Base-by-base conservation (phyloP, 2,888 invertebrate species). In the Lasioglossum vierecki region DNA sequence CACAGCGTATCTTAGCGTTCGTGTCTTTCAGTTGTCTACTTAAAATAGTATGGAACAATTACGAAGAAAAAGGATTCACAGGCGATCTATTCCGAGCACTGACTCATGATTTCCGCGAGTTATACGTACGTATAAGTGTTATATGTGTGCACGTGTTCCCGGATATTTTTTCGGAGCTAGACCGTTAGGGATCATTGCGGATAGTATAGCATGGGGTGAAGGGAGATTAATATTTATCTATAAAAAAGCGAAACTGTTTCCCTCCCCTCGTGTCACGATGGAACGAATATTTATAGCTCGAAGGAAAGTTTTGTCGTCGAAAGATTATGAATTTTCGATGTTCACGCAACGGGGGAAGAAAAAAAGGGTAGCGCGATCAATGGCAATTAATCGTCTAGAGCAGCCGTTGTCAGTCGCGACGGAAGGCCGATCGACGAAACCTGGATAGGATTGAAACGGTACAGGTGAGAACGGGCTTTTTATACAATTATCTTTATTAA, bases 401-500 rank as follows among this genome's bases (percentile, higher is more conserved):
- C 8, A 70, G 6, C 4, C 13, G 30, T 71, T 18, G 39, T n/a
- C 35, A 22, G 18, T 26, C 22, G 13, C 26, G 11, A n/a, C 57
- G 39, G 13, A 49, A 57, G 68, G 11, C 4, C 30, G 3, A 18
- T 35, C 18, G 15, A 18, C 18, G 35, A 18, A 63, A 8, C 30
- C 30, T 15, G 63, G 35, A 8, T 8, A 57, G 63, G 60, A 13
- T 8, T 8, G 30, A 15, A 18, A 18, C 63, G 4, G 30, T 30
- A 8, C 63, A 30, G 30, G 44, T 44, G 44, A 44, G 44, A 44
- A 44, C 44, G 44, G 44, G 8, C 13, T 76, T 81, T 89, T 86
- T 90, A 90, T 86, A 90, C 87, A 90, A 90, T 86, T 41, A 83
- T 80, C 88, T 74, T 90, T 90, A 90, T 90, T 90, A 88, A 74